phyloP scores from a whole-genome alignment of 2,888 invertebrate species.

The Endotricha flammealis region DNA sequence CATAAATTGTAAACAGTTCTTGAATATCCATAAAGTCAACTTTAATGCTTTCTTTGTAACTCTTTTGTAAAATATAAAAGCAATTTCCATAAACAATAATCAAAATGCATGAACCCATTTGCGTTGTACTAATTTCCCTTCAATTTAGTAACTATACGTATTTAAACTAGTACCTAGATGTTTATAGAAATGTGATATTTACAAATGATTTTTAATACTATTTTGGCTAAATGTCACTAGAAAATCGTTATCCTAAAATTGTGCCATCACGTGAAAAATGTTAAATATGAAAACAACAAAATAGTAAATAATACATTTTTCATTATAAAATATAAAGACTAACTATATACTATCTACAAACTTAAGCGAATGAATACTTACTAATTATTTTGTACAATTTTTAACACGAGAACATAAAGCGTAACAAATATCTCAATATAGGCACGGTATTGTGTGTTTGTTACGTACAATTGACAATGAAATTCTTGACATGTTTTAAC shows the following conservation, averaged over 20 bases:
- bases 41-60: no score
- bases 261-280: constrained; percentile 63
- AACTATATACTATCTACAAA: constrained; percentile 52
- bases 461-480: no score
- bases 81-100: not conserved
- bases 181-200: constrained; percentile 65
- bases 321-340: constrained; percentile 33
- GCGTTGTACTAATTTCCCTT: constrained; percentile 64
- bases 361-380: constrained; percentile 52
- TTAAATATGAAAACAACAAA: constrained; percentile 32
- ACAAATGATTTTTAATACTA: constrained; percentile 65
- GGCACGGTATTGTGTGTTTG: not conserved
- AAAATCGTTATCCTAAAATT: constrained; percentile 67
- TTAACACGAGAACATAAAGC: constrained; percentile 49
- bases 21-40: no score
- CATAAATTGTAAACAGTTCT: no score
- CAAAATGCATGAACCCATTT: constrained; percentile 46
- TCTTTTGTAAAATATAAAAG: no score
- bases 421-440: constrained; percentile 46
- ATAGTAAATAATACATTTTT: constrained; percentile 26
- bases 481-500: no score
- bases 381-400: constrained; percentile 67
- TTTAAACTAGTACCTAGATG: constrained; percentile 49
- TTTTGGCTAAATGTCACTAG: constrained; percentile 76
- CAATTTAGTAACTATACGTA: constrained; percentile 50